Percentiles rank a stretch among this genome's conserved stretches.
phyloP scores from a whole-genome alignment of 2,888 invertebrate genomes.

The Tetranychus piercei region DNA sequence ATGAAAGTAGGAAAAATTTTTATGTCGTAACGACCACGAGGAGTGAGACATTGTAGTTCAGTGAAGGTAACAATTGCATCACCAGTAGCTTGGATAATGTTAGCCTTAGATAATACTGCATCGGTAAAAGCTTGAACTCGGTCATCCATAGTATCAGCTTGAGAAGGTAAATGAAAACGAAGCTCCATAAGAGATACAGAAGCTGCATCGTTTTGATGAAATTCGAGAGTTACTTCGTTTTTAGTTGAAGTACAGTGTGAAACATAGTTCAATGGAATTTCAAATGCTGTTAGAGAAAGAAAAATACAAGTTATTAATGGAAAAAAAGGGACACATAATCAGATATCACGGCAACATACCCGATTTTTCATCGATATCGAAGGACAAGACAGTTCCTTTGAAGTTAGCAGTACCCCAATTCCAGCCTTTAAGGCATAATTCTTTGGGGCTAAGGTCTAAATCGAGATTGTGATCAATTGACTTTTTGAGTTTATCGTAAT shows the following conservation, averaged over 20 bases:
- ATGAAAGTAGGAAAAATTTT: conserved; percentile 79
- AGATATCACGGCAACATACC: neutral
- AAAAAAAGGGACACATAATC: neutral
- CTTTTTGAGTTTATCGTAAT: conserved; percentile 76
- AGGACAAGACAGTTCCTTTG: conserved; percentile 39
- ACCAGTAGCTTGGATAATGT: conserved; percentile 89
- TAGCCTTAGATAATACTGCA: conserved; percentile 89
- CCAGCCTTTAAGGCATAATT: conserved; percentile 88
- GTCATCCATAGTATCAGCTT: conserved; percentile 51
- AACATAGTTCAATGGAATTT: conserved; percentile 84
- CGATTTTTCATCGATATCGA: conserved; percentile 17
- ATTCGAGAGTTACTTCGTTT: conserved; percentile 93
- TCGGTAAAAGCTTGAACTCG: conserved; percentile 87
- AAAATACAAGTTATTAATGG: neutral
- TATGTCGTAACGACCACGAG: conserved; percentile 89
- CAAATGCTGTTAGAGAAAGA: conserved; percentile 53
- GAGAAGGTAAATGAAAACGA: conserved; percentile 88
- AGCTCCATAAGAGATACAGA: conserved; percentile 91
- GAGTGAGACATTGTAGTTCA: conserved; percentile 92
- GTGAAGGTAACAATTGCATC: conserved; percentile 92
- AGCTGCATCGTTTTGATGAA: conserved; percentile 96
- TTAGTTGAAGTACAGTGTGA: conserved; percentile 88
- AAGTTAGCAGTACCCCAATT: conserved; percentile 97
- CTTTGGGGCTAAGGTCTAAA: conserved; percentile 63
- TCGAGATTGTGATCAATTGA: conserved; percentile 62